Conservation (phyloP, 2,113 vertebrate genomes). For the Petaurus breviceps region DNA sequence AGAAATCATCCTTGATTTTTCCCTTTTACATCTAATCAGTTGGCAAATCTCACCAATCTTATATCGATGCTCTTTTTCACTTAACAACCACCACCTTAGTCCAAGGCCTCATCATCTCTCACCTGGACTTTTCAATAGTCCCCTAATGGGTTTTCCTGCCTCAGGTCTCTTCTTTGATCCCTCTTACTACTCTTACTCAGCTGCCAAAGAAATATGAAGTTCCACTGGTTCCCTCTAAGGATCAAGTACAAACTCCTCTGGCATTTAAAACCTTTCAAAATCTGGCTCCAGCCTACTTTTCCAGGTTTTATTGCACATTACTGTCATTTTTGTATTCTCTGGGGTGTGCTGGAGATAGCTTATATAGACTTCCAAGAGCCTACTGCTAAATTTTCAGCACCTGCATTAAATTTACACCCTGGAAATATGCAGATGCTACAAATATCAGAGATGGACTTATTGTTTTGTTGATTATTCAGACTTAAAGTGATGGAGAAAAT, state of each 20-base stretch:
- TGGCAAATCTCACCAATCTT: background rate
- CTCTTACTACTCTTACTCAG: background rate
- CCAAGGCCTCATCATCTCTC: background rate
- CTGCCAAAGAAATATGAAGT: background rate
- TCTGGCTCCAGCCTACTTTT: background rate
- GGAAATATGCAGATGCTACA: background rate
- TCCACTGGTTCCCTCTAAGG: background rate
- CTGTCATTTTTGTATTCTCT: background rate
- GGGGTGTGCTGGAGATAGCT: background rate
- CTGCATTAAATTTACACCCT: background rate
- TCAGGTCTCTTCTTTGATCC: background rate
- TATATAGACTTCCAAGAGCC: background rate
- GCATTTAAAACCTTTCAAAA: background rate
- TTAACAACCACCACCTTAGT: background rate
- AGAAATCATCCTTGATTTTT: background rate
- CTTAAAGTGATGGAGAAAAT: background rate
- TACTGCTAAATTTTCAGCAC: background rate
- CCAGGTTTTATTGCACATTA: background rate
- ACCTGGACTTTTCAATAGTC: background rate
- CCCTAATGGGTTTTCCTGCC: background rate
- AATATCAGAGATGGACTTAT: background rate
- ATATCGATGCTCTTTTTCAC: background rate
- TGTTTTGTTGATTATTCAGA: background rate
- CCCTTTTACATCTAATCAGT: background rate
- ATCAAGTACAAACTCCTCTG: background rate